Conservation (phyloP, 2,113 vertebrate genomes). For the Pluvialis apricaria region DNA sequence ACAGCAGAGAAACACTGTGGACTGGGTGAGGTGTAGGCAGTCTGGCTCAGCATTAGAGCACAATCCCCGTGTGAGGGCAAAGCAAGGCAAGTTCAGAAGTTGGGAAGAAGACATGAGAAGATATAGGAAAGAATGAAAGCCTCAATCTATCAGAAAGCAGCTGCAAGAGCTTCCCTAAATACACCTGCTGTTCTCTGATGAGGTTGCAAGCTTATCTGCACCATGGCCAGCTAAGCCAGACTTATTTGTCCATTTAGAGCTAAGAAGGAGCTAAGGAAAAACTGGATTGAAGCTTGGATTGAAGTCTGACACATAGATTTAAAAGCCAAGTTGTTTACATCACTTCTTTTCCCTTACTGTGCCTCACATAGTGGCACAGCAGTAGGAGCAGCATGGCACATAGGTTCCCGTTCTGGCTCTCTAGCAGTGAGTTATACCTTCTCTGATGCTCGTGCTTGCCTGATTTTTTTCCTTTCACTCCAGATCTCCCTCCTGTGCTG, state of each 20-base stretch:
- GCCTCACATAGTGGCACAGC: neutral
- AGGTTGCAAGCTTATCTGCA: neutral
- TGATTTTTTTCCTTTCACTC: neutral
- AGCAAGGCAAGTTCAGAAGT: neutral
- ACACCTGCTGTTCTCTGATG: neutral
- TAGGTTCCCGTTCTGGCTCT: neutral
- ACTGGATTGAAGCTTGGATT: neutral
- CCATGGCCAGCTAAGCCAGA: neutral
- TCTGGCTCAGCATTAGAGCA: neutral
- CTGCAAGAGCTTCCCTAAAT: neutral
- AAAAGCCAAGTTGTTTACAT: neutral
- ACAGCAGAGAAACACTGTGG: neutral
- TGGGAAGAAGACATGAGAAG: neutral
- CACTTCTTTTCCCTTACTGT: neutral
- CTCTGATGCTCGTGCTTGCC: neutral
- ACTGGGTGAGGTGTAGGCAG: neutral
- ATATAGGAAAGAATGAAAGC: neutral
- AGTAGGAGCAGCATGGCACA: neutral
- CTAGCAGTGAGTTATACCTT: too few relatives aligned
- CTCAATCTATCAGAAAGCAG: neutral
- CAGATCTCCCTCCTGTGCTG: neutral
- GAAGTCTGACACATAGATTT: neutral
- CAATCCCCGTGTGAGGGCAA: neutral
- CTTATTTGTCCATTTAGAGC: neutral
- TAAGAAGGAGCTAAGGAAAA: neutral